Evolutionary conservation across 2,888 invertebrate species (phyloP).

Genomic region (Monopis laevigella): DNA sequence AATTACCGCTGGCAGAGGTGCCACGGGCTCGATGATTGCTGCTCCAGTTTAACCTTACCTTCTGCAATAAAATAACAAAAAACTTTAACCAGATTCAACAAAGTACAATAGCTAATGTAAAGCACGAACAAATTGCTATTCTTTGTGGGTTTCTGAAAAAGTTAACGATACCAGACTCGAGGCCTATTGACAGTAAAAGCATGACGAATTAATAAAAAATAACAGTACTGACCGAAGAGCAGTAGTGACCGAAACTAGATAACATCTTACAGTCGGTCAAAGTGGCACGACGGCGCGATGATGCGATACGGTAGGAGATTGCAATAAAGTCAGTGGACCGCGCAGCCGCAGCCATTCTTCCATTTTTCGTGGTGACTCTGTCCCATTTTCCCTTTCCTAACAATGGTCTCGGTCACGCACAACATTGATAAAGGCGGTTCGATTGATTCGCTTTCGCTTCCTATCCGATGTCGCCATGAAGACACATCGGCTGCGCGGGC

Average conservation of each 20-base stretch:
- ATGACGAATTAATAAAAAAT: constrained; percentile 8
- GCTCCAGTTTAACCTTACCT: constrained; percentile 5
- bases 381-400: constrained; percentile 59
- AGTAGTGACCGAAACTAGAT: constrained; percentile 3
- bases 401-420: constrained; percentile 62
- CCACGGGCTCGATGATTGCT: constrained; percentile 6
- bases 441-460: constrained; percentile 65
- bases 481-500: constrained; percentile 42
- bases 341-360: constrained; percentile 43
- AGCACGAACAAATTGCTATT: no score
- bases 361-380: constrained; percentile 46
- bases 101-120: no score
- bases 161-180: background rate
- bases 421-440: constrained; percentile 40
- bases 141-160: background rate
- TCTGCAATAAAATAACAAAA: background rate
- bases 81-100: background rate
- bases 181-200: constrained; percentile 10
- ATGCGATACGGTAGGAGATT: constrained; percentile 30
- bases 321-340: constrained; percentile 32
- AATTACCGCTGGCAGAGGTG: constrained; percentile 34
- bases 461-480: constrained; percentile 36
- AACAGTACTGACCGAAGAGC: background rate
- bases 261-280: background rate
- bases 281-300: constrained; percentile 5